Percentiles rank a stretch among this genome's conserved stretches.
These are phyloP conservation scores for Pelosia muscerda DNA, from an alignment of 2,888 invertebrate genomes.

Conservation along the genomic window DNA sequence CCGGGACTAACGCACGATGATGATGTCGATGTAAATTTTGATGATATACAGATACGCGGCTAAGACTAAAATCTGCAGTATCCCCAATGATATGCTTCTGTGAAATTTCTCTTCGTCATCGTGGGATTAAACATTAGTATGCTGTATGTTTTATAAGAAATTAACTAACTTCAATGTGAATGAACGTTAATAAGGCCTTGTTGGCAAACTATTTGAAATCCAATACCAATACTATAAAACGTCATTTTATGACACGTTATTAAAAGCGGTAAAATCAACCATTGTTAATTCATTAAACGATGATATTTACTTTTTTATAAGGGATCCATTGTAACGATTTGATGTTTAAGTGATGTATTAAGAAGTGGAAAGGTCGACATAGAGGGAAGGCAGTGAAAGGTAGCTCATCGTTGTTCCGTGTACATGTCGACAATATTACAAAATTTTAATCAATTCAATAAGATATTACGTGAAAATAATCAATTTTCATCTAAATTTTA, in stretches of 20 bases:
- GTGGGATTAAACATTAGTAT: too few relatives aligned
- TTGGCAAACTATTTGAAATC: background rate
- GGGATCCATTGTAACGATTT: constrained; percentile 24
- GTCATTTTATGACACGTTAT: background rate
- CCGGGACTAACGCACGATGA: too few relatives aligned
- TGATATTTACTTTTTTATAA: constrained; percentile 9
- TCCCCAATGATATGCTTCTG: background rate
- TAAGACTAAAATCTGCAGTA: too few relatives aligned
- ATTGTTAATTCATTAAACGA: constrained; percentile 7
- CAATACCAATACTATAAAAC: background rate
- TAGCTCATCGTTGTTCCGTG: constrained; percentile 40
- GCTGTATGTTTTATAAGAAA: background rate
- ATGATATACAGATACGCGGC: too few relatives aligned
- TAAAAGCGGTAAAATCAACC: background rate
- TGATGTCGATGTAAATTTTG: too few relatives aligned
- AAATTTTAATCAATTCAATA: constrained; percentile 21
- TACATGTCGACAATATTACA: constrained; percentile 41
- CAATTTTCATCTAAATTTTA: background rate
- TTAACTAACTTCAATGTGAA: background rate
- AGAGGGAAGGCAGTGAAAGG: constrained; percentile 49
- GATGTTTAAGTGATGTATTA: constrained; percentile 14
- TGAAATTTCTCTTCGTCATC: too few relatives aligned
- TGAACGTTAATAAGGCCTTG: background rate
- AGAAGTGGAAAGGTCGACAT: constrained; percentile 34
- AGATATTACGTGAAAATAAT: background rate